A percentile compares a stretch with the other conserved stretches of the same genome.
These are phyloP conservation scores for Clunio marinus DNA, from an alignment of 2,888 invertebrate species.

Conservation along the genomic window DNA sequence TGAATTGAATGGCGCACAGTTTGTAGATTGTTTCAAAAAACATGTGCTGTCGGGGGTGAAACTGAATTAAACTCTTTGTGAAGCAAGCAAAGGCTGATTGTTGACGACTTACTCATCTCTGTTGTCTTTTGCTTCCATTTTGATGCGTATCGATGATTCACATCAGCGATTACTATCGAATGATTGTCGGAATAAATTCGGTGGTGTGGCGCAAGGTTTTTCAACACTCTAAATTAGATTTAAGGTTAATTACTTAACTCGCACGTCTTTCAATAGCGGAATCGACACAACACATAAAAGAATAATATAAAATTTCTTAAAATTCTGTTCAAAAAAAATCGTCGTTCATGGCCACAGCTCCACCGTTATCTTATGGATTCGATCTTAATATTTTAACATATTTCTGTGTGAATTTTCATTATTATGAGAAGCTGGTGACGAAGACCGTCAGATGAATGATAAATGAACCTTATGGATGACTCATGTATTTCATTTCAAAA, in stretches of 20 bases:
- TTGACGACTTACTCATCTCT: no score
- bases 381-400: slow-evolving; percentile 27
- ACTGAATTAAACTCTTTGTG: neutral
- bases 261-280: slow-evolving; percentile 13
- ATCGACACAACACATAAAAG: neutral
- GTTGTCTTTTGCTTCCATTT: no score
- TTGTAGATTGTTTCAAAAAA: neutral
- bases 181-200: slow-evolving; percentile 19
- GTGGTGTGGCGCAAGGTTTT: slow-evolving; percentile 19
- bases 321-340: neutral
- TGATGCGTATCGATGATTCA: neutral
- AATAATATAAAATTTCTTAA: slow-evolving; percentile 1
- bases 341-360: neutral
- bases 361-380: neutral
- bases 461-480: slow-evolving; percentile 20
- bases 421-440: slow-evolving; percentile 34
- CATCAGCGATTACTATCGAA: neutral
- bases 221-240: slow-evolving; percentile 15
- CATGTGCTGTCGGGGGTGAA: neutral
- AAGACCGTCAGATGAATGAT: slow-evolving; percentile 29
- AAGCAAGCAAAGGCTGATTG: no score
- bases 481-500: slow-evolving; percentile 5
- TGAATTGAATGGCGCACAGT: neutral
- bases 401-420: slow-evolving; percentile 14
- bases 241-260: slow-evolving; percentile 22